Base-by-base conservation (phyloP, 1,140 invertebrate genomes). In the Drosophila sucinea region DNA sequence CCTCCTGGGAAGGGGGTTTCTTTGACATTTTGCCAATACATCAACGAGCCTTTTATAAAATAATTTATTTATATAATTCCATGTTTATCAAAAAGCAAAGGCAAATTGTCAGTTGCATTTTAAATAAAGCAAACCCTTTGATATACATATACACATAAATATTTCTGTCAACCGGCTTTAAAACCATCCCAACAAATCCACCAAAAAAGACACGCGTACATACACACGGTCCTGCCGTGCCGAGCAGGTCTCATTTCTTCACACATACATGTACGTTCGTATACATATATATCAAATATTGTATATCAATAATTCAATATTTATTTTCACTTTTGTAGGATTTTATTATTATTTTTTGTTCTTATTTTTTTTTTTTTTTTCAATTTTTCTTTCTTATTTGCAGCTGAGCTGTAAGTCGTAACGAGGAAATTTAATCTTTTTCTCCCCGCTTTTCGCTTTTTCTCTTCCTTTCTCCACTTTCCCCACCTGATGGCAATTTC, bases 351-450 rank as follows among this genome's bases (percentile, higher is more conserved):
- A 27, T 51, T 23, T 23, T 47, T 47, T 79, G 17, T 17, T 17
- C 17, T 17, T 17, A 17, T 17, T 68, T 70, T 69, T 69, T 60
- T 29, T 38, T 61, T 47, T 70, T 76, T 66, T 40, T 44, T 68
- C 56, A 77, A 70, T 74, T 83, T 67, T 74, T 81, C 67, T 44
- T 51, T 81, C 74, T 70, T 81, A 71, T 77, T 75, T 79, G 44
- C 41, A 67, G 65, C 79, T 76, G 70, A 71, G 60, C 73, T 67
- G 44, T 77, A 79, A 85, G 62, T 67, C 66, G 73, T 81, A 87
- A 87, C 84, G 77, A 87, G 84, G 83, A 83, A 87, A 87, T 87
- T 89, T 87, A 89, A 87, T 87, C 84, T 87, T 89, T 87, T 87
- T 72, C 58, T 58, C 11, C 56, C 8, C 23, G 44, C 41, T 60